These are phyloP conservation scores for Antheraea assamensis DNA, from an alignment of 2,888 invertebrate species.

Conservation along the genomic window DNA sequence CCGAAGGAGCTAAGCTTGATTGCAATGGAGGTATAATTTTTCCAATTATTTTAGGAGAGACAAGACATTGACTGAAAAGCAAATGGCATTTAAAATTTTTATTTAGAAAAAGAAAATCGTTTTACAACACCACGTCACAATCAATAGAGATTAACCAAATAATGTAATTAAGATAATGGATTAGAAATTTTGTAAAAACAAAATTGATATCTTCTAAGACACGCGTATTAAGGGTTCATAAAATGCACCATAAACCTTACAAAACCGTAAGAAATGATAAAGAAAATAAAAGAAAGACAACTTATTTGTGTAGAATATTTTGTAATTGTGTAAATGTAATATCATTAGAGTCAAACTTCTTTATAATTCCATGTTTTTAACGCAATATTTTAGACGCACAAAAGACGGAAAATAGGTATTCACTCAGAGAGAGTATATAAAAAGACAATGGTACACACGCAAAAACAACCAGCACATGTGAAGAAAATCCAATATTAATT, in stretches of 20 bases:
- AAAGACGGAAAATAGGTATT: no score
- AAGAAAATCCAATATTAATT: no score
- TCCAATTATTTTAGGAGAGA: conserved; percentile 87
- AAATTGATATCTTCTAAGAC: background rate
- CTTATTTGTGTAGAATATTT: no score
- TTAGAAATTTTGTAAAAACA: background rate
- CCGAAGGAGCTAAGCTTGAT: conserved; percentile 84
- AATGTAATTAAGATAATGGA: no score
- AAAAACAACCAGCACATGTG: no score
- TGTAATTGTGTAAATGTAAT: no score
- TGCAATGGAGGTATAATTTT: conserved; percentile 76
- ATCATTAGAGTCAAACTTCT: no score
- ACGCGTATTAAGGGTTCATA: background rate
- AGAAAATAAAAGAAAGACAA: background rate
- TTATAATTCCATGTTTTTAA: no score
- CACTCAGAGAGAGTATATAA: no score
- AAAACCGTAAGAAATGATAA: background rate
- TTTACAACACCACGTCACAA: background rate
- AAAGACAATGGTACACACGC: no score
- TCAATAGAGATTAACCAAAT: background rate
- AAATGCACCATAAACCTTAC: background rate
- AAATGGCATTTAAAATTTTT: conserved; percentile 15
- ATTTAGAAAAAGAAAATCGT: background rate
- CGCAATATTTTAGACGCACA: no score
- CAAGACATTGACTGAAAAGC: conserved; percentile 85